Evolutionary conservation across 2,888 invertebrate species (phyloP).

Genomic region (Hoplodrina ambigua): DNA sequence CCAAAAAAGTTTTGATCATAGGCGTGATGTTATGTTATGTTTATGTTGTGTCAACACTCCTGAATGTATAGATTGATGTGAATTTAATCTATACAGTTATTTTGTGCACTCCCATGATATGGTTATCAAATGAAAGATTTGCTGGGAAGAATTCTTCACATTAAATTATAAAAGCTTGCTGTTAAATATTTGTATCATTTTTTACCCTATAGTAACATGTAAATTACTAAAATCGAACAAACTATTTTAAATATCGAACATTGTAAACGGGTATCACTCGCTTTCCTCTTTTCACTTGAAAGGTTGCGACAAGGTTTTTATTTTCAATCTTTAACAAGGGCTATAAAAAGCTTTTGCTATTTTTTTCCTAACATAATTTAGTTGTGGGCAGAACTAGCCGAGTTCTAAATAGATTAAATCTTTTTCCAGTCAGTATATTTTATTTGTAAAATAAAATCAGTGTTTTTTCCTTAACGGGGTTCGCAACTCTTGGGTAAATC

Average conservation of each 20-base stretch:
- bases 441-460: conserved; percentile 19
- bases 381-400: conserved; percentile 18
- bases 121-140: too few relatives aligned
- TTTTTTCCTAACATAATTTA: conserved; percentile 44
- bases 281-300: conserved; percentile 27
- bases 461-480: conserved; percentile 25
- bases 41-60: too few relatives aligned
- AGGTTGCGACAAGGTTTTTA: conserved; percentile 27
- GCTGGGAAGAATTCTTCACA: too few relatives aligned
- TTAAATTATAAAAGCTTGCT: too few relatives aligned
- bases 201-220: too few relatives aligned
- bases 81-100: too few relatives aligned
- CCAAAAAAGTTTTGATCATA: too few relatives aligned
- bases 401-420: conserved; percentile 44
- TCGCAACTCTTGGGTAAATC: conserved; percentile 18
- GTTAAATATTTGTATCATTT: too few relatives aligned
- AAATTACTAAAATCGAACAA: too few relatives aligned
- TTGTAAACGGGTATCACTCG: neutral
- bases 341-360: conserved; percentile 36
- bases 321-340: conserved; percentile 46
- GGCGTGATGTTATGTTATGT: too few relatives aligned
- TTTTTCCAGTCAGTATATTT: conserved; percentile 12
- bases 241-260: neutral
- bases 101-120: too few relatives aligned
- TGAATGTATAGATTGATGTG: too few relatives aligned